Base-by-base conservation (phyloP, 2,888 invertebrate genomes). In the Calliopum simillimum region DNA sequence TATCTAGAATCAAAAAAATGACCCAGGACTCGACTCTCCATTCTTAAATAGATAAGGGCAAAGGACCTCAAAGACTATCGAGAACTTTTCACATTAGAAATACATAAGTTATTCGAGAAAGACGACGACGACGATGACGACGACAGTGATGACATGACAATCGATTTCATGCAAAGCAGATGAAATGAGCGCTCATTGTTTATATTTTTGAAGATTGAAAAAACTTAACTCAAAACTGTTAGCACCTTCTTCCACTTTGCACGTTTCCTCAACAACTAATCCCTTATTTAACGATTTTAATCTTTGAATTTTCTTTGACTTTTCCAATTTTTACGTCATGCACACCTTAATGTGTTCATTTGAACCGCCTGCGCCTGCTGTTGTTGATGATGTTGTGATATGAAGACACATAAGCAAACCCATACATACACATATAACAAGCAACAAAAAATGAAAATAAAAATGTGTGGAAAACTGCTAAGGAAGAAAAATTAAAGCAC, bases 101-200 rank as follows among this genome's bases (percentile, higher is more conserved):
- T n/a, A n/a, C n/a, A n/a, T n/a, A n/a, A n/a, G n/a, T n/a, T 69
- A 71, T 73, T 71, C 74, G 56, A 53, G 68, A 16, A 44, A n/a
- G 43, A 4, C 59, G 23, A 12, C 51, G 25, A n/a, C n/a, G n/a
- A n/a, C 21, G 46, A 62, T 47, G 62, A 33, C 25, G 13, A 43
- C 33, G 63, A 19, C 33, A 33, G 11, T 69, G 72, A 75, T 67
- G 74, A 74, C 74, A 75, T 68, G 72, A 58, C 73, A 76, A 76
- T 77, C 77, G 72, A 77, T 76, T 71, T 74, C 75, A 74, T 74
- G 75, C 72, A 76, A 76, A 75, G 68, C 51, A 75, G 71, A 53
- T 70, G 70, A 69, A 59, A 61, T 58, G 58, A 65, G 63, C 62
- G 55, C n/a, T 43, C 46, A 46, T n/a, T 49, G 5, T n/a, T n/a